Percentiles rank a stretch among this genome's conserved stretches.
Conservation (phyloP, 2,113 vertebrate species). For the Melanotaenia duboulayi region DNA sequence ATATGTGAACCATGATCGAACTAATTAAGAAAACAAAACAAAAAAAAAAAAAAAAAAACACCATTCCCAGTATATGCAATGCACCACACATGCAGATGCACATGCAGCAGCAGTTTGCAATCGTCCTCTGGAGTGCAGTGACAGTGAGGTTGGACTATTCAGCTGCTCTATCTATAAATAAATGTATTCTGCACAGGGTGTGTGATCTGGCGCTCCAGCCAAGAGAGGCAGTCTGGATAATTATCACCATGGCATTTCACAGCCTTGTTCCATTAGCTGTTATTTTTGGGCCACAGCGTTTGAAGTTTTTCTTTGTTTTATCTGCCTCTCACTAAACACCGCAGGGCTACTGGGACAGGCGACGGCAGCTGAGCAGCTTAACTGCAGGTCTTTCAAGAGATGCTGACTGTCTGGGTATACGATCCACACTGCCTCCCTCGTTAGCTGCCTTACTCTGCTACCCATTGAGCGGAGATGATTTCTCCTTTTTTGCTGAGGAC, state of each 20-base stretch:
- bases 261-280: slow-evolving; percentile 73
- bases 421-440: slow-evolving; percentile 56
- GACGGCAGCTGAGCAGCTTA: slow-evolving; percentile 68
- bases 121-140: slow-evolving; percentile 70
- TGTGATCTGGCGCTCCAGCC: slow-evolving; percentile 66
- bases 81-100: slow-evolving; percentile 22
- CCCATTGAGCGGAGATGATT: slow-evolving; percentile 38
- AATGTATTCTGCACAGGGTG: slow-evolving; percentile 68
- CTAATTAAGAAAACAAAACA: too few species aligned
- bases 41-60: too few species aligned
- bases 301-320: slow-evolving; percentile 79
- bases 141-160: slow-evolving; percentile 66
- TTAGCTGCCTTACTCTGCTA: slow-evolving; percentile 52
- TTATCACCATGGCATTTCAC: slow-evolving; percentile 80
- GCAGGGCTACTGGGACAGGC: slow-evolving; percentile 64
- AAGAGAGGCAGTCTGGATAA: slow-evolving; percentile 76
- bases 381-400: slow-evolving; percentile 68
- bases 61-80: too few species aligned
- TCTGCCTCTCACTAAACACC: slow-evolving; percentile 70
- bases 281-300: slow-evolving; percentile 75
- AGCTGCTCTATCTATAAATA: slow-evolving; percentile 81
- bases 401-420: slow-evolving; percentile 51
- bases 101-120: slow-evolving; percentile 68
- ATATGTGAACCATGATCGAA: too few species aligned
- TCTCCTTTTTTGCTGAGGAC: slow-evolving; percentile 42